Base-by-base conservation (phyloP, 1,140 invertebrate genomes). In the Whitmania pigra region DNA sequence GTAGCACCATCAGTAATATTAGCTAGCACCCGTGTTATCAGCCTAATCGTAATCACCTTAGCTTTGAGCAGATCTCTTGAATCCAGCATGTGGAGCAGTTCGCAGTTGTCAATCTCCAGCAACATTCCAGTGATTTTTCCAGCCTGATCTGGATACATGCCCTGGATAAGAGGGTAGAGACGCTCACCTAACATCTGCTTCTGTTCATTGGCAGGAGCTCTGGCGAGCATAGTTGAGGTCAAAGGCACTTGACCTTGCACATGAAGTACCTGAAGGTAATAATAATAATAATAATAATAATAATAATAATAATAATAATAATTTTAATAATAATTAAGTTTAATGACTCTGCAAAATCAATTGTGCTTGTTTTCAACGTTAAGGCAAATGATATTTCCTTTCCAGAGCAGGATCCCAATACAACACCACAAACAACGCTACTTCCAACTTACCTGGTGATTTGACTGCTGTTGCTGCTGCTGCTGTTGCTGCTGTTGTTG, bases 41-140 rank as follows among this genome's bases (percentile, higher is more conserved):
- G 2, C 54, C 20, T 57, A 49, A 49, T 49, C 15, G 9, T 49
- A 6, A 63, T n/a, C 3, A 63, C 57, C 86, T 97, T 98, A 73
- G 91, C 89, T 81, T 95, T 94, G 29, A 99, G 87, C 25, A 93
- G 92, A 77, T 97, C 94, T 72, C 88, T 88, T 81, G 97, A 92
- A 81, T 99, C 96, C 77, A 99, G 86, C 94, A 99, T 96, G 85
- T 99, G 94, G 76, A 99, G 84, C 71, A 99, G 83, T 81, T 99
- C 97, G 20, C 93, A 92, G 82, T 99, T 99, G 84, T 99, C 96
- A 79, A 99, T 99, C 82, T 99, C 96, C 75, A 99, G 83, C 83
- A 99, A 87, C 97, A 99, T 99, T 76, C 97, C 97, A 77, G 97
- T 99, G 77, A 99, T 98, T 84, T 99, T 99, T 43, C 95, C 95